A percentile compares a stretch with the other conserved stretches of the same genome.
These are phyloP conservation scores for Ptychoptera contaminata DNA, from an alignment of 2,888 invertebrate genomes.

Conservation along the genomic window DNA sequence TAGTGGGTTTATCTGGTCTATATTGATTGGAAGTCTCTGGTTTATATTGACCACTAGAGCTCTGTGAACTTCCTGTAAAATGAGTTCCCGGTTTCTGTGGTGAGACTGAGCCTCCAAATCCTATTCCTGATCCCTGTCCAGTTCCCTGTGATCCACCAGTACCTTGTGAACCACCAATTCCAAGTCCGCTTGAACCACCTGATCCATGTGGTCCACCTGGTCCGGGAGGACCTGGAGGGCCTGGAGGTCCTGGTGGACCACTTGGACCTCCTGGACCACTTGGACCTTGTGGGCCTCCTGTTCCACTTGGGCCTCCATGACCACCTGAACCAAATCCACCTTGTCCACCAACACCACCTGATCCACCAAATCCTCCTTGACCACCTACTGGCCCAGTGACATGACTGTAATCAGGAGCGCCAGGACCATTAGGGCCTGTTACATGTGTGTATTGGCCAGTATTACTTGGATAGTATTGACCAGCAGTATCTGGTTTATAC, in stretches of 20 bases:
- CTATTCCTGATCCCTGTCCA: constrained; percentile 19
- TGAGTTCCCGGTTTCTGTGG: constrained; percentile 14
- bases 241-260: constrained; percentile 14
- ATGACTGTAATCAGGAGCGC: constrained; percentile 5
- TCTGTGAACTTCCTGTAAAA: too few relatives aligned
- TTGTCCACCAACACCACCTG: constrained; percentile 8
- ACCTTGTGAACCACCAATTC: constrained; percentile 14
- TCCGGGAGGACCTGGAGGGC: constrained; percentile 31
- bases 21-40: not conserved
- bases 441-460: constrained; percentile 10
- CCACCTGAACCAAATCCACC: constrained; percentile 4
- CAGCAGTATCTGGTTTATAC: constrained; percentile 3
- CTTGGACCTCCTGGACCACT: constrained; percentile 34
- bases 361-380: constrained; percentile 10
- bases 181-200: constrained; percentile 17
- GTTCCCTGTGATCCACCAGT: constrained; percentile 22
- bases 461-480: constrained; percentile 7
- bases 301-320: not conserved
- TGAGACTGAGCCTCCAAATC: constrained; percentile 13
- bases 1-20: too few relatives aligned
- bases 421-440: constrained; percentile 13
- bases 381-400: constrained; percentile 6
- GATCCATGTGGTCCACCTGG: constrained; percentile 15
- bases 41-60: too few relatives aligned
- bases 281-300: constrained; percentile 27